A percentile compares a stretch with the other conserved stretches of the same genome.
Evolutionary conservation across 2,113 vertebrate genomes (phyloP).

Genomic region (Pachyramphus minor): DNA sequence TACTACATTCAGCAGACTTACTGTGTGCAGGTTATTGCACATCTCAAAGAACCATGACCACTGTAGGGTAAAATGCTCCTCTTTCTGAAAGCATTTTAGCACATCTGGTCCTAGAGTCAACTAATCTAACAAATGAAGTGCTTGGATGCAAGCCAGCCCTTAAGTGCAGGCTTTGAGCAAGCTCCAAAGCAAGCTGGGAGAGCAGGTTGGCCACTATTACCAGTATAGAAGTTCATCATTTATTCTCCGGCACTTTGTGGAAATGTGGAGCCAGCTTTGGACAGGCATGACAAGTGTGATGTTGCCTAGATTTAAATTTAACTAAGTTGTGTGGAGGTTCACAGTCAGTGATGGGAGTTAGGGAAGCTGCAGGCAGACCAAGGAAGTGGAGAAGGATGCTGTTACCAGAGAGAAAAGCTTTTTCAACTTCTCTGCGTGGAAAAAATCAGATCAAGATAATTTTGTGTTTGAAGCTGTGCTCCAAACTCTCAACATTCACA

Average conservation of each 20-base stretch:
- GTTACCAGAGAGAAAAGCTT: not conserved
- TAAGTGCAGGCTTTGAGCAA: constrained; percentile 24
- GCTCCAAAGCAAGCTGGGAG: not conserved
- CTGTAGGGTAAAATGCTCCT: not conserved
- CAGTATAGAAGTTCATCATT: not conserved
- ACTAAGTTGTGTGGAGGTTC: not conserved
- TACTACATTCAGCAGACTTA: not conserved
- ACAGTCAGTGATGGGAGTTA: not conserved
- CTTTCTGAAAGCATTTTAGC: constrained; percentile 43
- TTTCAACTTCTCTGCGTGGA: not conserved
- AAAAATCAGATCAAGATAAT: not conserved
- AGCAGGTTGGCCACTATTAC: not conserved
- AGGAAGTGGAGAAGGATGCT: not conserved
- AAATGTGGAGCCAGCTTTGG: not conserved
- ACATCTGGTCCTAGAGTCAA: constrained; percentile 54
- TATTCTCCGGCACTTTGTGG: not conserved
- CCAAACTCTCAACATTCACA: not conserved
- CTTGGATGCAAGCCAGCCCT: constrained; percentile 38
- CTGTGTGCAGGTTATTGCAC: not conserved
- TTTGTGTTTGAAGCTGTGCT: not conserved
- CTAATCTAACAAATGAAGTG: constrained; percentile 15
- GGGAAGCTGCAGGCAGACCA: not conserved
- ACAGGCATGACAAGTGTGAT: not conserved
- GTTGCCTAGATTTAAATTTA: not conserved
- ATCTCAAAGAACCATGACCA: constrained; percentile 26